These are phyloP conservation scores for Macroglossus sobrinus DNA, from an alignment of 2,113 vertebrate genomes.

Conservation along the genomic window DNA sequence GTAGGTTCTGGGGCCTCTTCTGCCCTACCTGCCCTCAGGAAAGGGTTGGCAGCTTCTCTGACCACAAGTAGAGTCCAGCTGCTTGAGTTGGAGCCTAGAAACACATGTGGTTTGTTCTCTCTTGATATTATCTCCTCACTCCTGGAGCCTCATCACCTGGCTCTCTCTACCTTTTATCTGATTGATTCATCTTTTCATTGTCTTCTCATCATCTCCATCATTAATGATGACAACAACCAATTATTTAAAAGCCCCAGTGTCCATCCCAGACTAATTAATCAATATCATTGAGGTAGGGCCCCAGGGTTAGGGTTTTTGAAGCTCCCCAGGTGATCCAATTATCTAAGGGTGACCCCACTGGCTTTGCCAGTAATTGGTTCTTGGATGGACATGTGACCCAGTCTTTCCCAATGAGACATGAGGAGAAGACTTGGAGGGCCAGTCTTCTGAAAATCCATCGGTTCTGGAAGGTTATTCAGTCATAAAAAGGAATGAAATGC, in stretches of 20 bases:
- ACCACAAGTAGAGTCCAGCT: neutral
- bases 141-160: neutral
- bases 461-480: neutral
- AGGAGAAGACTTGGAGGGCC: neutral
- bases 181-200: neutral
- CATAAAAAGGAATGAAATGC: neutral
- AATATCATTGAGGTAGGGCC: neutral
- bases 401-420: neutral
- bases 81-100: neutral
- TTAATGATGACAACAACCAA: neutral
- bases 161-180: too few species aligned
- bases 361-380: neutral
- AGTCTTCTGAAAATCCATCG: neutral
- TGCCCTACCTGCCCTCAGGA: neutral
- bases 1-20: neutral
- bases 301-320: neutral
- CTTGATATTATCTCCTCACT: neutral
- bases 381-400: neutral
- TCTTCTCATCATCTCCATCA: neutral
- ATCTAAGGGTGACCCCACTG: rapidly evolving
- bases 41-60: neutral
- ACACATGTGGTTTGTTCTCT: neutral
- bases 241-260: neutral
- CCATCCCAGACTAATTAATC: neutral
- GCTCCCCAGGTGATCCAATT: neutral